Base-by-base conservation (phyloP, 92 coral and sea anemone species). In the Virgularia gustaviana region DNA sequence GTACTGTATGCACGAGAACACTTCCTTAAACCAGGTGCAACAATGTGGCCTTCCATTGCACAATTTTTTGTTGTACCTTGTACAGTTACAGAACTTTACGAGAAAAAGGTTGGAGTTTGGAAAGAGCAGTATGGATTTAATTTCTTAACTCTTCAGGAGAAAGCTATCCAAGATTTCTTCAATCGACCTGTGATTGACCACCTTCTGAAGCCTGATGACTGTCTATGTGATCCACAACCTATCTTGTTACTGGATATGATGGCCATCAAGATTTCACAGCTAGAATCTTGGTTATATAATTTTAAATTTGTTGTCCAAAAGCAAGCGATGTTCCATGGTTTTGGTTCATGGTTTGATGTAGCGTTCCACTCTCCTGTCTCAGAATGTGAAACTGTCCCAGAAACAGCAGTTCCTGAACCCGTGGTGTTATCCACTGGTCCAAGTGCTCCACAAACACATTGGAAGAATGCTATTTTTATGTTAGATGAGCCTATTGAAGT, bases 341-440 rank as follows among this genome's bases (percentile, higher is more conserved):
- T 91, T 52, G 86, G 96, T 72, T 75, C 90, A 8, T 91, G 97
- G 97, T 91, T 91, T 86, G 91, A 82, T 49, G 97, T 91, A 2
- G 71, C 76, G 43, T 91, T 91, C 89, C 74, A 67, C 19, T 4
- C 74, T 45, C 74, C 74, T 45, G 8, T 6, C 1, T 20, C 27
- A 6, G 90, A 87, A 13, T 81, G 79, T 45, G 79, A 79, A 16
- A 86, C 90, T 53, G 51, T 38, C 4, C 49, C 66, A 19, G 52
- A 42, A 41, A 72, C 49, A 12, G 59, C 43, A 15, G 29, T 34
- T 9, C 20, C 27, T 36, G 64, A 54, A 33, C 75, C 72, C 33
- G 90, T 84, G 34, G 45, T 71, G 20, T 68, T 92, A 41, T 84
- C 90, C 16, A 91, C 96, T 8, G 77, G 81, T 16, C 96, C 97